Percentiles rank a stretch among this genome's conserved stretches.
Evolutionary conservation across 2,113 vertebrate species (phyloP).

Genomic region (Phodopus roborovskii): DNA sequence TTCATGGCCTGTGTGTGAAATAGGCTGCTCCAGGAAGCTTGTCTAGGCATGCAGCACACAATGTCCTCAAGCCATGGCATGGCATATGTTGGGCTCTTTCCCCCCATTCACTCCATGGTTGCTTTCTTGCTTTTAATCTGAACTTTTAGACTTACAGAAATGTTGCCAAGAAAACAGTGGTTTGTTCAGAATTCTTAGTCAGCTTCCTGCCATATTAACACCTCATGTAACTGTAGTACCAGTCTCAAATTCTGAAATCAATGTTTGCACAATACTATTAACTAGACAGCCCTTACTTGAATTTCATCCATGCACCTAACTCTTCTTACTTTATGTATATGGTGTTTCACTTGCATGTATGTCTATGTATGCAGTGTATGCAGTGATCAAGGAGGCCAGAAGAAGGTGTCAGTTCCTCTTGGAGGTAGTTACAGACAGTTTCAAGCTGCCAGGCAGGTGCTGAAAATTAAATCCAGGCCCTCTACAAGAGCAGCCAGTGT

Average conservation of each 20-base stretch:
- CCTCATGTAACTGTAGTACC: not conserved
- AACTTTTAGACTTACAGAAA: not conserved
- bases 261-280: no score
- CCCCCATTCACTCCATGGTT: not conserved
- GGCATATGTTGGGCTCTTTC: not conserved
- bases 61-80: rapidly evolving
- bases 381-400: not conserved
- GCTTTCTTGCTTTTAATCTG: not conserved
- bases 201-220: not conserved
- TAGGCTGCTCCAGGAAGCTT: not conserved
- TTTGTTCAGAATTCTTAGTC: not conserved
- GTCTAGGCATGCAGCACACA: not conserved
- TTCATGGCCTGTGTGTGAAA: not conserved
- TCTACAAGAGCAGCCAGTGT: not conserved
- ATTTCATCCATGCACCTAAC: not conserved
- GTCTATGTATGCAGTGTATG: not conserved
- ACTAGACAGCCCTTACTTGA: not conserved
- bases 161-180: not conserved
- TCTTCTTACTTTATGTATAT: not conserved
- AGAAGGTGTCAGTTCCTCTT: not conserved
- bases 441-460: not conserved
- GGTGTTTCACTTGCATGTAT: not conserved
- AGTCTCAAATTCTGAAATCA: not conserved
- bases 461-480: not conserved
- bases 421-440: not conserved